These are phyloP conservation scores for Pollenia angustigena DNA, from an alignment of 2,888 invertebrate genomes.

Conservation along the genomic window DNA sequence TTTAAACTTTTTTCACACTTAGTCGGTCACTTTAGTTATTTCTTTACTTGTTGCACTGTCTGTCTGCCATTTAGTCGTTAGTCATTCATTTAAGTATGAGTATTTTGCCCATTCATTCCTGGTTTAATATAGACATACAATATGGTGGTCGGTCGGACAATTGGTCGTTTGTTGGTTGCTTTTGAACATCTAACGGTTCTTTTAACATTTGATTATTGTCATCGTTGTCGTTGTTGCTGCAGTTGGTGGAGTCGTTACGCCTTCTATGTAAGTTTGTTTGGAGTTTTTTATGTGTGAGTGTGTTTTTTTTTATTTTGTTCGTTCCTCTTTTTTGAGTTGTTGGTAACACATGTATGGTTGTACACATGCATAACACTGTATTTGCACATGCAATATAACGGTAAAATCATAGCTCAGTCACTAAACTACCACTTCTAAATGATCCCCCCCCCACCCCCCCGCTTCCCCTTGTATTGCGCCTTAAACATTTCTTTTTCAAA, in stretches of 20 bases:
- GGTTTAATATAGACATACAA: slow-evolving; percentile 53
- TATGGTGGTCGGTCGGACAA: slow-evolving; percentile 23
- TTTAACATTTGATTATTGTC: slow-evolving; percentile 65
- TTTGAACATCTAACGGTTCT: slow-evolving; percentile 65
- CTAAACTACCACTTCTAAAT: slow-evolving; percentile 48
- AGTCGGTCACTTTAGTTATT: slow-evolving; percentile 51
- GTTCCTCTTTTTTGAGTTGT: slow-evolving; percentile 26
- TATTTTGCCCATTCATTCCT: slow-evolving; percentile 52
- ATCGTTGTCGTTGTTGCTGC: slow-evolving; percentile 36
- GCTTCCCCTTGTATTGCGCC: slow-evolving; percentile 44
- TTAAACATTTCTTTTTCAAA: slow-evolving; percentile 1
- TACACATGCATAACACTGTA: slow-evolving; percentile 60
- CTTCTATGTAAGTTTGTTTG: slow-evolving; percentile 61
- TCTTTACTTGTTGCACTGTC: not conserved
- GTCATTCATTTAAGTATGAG: slow-evolving; percentile 34
- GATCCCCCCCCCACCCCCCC: not conserved
- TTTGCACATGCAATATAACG: slow-evolving; percentile 72
- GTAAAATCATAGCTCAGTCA: slow-evolving; percentile 77
- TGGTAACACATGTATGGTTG: slow-evolving; percentile 42
- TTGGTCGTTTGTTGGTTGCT: slow-evolving; percentile 5
- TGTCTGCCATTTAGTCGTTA: slow-evolving; percentile 6
- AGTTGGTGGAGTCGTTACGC: slow-evolving; percentile 55
- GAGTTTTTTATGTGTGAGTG: not conserved
- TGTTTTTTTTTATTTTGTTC: not conserved
- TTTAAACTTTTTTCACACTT: slow-evolving; percentile 47